Conservation (phyloP, 2,888 invertebrate species). For the Sussaba pulchella region DNA sequence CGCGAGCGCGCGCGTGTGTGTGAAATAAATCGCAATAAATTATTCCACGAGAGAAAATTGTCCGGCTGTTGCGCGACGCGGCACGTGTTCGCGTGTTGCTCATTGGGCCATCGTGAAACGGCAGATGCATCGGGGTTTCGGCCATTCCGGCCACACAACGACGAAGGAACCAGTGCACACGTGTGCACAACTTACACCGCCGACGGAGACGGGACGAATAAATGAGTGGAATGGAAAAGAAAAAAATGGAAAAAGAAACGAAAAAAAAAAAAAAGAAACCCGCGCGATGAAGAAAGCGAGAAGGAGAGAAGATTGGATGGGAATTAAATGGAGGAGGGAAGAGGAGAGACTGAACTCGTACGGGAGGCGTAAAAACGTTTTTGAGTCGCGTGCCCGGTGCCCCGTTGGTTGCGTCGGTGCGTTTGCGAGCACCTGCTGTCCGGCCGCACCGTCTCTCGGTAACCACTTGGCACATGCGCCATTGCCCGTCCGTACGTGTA, state of each 20-base stretch:
- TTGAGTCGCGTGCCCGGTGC: constrained; percentile 76
- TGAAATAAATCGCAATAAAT: not conserved
- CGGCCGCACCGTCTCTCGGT: constrained; percentile 71
- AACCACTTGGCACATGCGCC: constrained; percentile 58
- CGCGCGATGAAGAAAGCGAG: too few species aligned
- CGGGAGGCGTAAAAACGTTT: constrained; percentile 48
- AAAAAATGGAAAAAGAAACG: constrained; percentile 15
- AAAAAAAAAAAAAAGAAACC: constrained; percentile 4
- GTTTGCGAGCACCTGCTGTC: constrained; percentile 77
- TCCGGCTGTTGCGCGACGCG: constrained; percentile 41
- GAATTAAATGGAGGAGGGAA: not conserved
- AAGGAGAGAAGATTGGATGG: not conserved
- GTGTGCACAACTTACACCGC: constrained; percentile 17
- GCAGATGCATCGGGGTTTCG: constrained; percentile 62
- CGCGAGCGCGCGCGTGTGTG: constrained; percentile 11
- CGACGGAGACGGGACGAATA: too few species aligned
- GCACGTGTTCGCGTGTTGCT: constrained; percentile 57
- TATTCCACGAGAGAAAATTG: not conserved
- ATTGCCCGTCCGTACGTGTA: too few species aligned
- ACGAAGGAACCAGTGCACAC: constrained; percentile 40
- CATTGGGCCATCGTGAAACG: constrained; percentile 43
- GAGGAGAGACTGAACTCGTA: constrained; percentile 7
- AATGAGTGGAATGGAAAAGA: not conserved
- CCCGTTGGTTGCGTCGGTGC: constrained; percentile 63
- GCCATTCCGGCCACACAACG: constrained; percentile 23